These are phyloP conservation scores for Lochmaea capreae DNA, from an alignment of 2,888 invertebrate genomes.

Conservation along the genomic window DNA sequence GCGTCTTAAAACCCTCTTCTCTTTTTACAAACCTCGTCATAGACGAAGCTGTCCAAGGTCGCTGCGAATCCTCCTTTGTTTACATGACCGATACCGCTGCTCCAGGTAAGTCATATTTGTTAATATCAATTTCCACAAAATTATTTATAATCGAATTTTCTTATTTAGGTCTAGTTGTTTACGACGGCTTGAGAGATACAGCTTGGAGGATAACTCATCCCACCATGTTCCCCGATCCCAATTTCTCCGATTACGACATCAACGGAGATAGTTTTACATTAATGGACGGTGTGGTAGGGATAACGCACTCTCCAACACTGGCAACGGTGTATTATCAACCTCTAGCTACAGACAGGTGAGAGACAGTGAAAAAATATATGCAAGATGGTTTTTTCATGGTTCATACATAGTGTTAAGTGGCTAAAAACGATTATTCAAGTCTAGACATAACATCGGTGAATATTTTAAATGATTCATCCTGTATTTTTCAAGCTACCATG, in stretches of 20 bases:
- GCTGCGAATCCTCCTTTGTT: conserved; percentile 81
- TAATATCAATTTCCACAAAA: not conserved
- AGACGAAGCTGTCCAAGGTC: conserved; percentile 76
- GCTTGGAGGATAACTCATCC: conserved; percentile 86
- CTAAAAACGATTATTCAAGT: no score
- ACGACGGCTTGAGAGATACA: conserved; percentile 79
- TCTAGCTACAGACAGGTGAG: conserved; percentile 76
- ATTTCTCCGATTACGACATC: conserved; percentile 80
- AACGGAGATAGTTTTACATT: conserved; percentile 76
- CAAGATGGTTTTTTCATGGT: not conserved
- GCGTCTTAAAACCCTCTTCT: conserved; percentile 79
- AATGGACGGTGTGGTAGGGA: conserved; percentile 80
- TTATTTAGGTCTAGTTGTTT: conserved; percentile 68
- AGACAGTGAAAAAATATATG: conserved; percentile 19
- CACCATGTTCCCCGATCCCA: conserved; percentile 88
- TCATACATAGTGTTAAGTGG: no score
- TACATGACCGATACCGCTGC: conserved; percentile 87
- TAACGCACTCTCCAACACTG: conserved; percentile 75
- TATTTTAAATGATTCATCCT: no score
- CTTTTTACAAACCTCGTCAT: conserved; percentile 83
- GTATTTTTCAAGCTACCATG: no score
- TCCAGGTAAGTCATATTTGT: conserved; percentile 70
- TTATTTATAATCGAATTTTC: not conserved
- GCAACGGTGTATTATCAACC: conserved; percentile 78
- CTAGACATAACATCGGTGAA: no score